Evolutionary conservation across 2,113 vertebrate genomes (phyloP), one percentile per base, ranked within the genome.

Genomic region (Oreochromis aureus): DNA sequence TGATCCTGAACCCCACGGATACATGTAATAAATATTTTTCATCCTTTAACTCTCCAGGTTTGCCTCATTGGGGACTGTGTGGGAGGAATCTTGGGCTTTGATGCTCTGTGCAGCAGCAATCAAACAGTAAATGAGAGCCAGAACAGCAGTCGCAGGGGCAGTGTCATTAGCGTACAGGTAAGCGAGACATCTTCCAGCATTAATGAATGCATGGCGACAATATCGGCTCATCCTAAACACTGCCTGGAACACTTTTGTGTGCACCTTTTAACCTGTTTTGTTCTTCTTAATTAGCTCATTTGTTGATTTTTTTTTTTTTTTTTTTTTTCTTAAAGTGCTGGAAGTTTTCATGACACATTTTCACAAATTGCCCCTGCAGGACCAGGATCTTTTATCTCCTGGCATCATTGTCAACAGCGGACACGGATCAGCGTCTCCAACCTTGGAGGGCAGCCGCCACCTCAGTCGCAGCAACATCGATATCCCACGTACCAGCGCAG

Each of bases 41-140:
- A 54, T 58, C 22, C 7, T 34, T 89, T 73, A 18, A 48, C 19
- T 69, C 32, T 92, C 5, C 83, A 99, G 98, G 98, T 99, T 12
- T 98, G 97, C 90, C 97, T 99, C 90, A 97, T 99, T 22, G 98
- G 98, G 48, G 98, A 99, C 96, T 99, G 98, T 61, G 97, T 99
- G 48, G 98, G 98, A 82, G 98, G 98, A 91, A 98, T 99, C 89
- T 90, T 99, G 91, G 98, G 98, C 85, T 99, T 99, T 81, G 98
- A 99, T 89, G 98, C 98, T 66, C 97, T 99, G 91, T 99, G 99
- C 96, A 98, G 95, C 92, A 98, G 97, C 94, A 97, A 95, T 86
- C 98, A 98, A 93, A 97, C 96, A 0, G 97, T 97, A 81, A 97
- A 96, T 0, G 98, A 99, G 93, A 99, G 98, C 91, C 98, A 98